Base-by-base conservation (phyloP, 2,797 vertebrate genomes). In the Pangasius larnaudii region DNA sequence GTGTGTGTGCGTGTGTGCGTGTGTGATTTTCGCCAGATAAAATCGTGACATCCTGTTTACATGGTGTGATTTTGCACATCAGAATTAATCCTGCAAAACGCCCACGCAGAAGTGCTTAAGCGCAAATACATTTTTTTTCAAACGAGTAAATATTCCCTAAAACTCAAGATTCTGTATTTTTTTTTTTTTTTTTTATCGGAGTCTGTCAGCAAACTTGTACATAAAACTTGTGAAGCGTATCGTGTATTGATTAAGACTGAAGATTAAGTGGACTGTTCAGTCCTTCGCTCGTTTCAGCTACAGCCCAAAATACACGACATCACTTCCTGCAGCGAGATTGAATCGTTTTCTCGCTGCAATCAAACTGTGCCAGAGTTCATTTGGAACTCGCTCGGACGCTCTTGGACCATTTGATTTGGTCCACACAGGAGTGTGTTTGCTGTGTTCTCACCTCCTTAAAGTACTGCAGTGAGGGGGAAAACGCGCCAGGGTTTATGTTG, bases 41-140 rank as follows among this genome's bases (percentile, higher is more conserved):
- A 89, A 85, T 88, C 61, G 75, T 71, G 74, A 82, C 85, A 89
- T 91, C 78, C 81, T 91, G 71, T 88, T 89, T 79, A 79, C 87
- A 84, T 67, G 53, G 67, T 89, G 80, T 87, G 80, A 89, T 87
- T 85, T 84, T 84, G 46, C 14, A 65, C 46, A 84, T 30, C 30
- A 53, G 42, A 65, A 36, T 30, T 7, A 84, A 77, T 88, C 58
- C 71, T 42, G 58, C 18, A 67, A 67, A 79, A 81, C 24, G 16
- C 77, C 67, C 83, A 81, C 42, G 1, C 58, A 30, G 53, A 58
- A 36, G 49, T 0, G 51, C 2, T 63, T 42, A 18, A 82, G 39
- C 53, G 14, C 49, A 53, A 56, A 77, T 16, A 59, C 33, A 56
- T 3, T 3, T 16, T 80, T n/a, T n/a, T 59, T 80, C 7, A 14